These are phyloP conservation scores for Vireo griseus DNA, from an alignment of 2,797 vertebrate species.

Conservation along the genomic window DNA sequence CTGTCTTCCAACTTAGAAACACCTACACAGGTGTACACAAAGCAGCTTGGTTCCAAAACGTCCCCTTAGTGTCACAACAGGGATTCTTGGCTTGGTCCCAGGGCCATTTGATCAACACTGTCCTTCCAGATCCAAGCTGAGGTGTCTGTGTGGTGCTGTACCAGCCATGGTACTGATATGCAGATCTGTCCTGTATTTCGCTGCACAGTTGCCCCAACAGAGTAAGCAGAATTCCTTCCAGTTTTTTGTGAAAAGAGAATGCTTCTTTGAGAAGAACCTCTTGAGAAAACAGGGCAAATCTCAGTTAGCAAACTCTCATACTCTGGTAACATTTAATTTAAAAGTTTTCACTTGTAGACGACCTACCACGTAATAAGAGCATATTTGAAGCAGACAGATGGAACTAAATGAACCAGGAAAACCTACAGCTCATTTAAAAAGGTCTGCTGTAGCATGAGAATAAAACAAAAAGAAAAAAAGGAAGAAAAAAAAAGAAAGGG, in stretches of 20 bases:
- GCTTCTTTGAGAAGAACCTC: neutral
- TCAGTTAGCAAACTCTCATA: neutral
- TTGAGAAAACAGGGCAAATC: neutral
- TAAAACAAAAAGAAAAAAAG: neutral
- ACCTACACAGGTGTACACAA: neutral
- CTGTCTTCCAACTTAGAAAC: neutral
- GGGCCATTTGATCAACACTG: neutral
- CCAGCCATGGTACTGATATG: neutral
- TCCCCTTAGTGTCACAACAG: neutral
- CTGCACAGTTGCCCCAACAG: neutral
- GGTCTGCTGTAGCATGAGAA: neutral
- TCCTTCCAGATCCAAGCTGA: neutral
- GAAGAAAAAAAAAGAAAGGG: fast-evolving
- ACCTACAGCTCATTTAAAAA: neutral
- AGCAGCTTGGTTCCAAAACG: neutral
- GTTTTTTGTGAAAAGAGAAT: neutral
- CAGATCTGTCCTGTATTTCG: neutral
- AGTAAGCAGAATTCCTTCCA: neutral
- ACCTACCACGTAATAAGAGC: neutral
- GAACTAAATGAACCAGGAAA: slow-evolving; percentile 5
- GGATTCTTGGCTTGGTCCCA: neutral
- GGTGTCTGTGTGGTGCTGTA: neutral
- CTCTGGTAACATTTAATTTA: neutral
- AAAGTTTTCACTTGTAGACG: neutral
- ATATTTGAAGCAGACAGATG: slow-evolving; percentile 19